Percentiles rank a stretch among this genome's conserved stretches.
Conservation (phyloP, 2,888 invertebrate species). For the Hypsopygia costalis region DNA sequence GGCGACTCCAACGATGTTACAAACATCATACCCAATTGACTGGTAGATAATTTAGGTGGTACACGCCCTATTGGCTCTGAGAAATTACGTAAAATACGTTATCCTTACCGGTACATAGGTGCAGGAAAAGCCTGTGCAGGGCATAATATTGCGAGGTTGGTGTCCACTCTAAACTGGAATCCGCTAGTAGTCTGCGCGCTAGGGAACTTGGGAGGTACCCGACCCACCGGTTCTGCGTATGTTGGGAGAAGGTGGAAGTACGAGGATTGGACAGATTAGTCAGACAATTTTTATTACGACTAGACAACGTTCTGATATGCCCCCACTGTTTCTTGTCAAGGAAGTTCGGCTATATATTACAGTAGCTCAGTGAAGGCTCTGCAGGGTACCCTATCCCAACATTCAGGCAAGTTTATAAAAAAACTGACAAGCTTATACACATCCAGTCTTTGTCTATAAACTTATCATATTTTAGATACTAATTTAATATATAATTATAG, state of each 20-base stretch:
- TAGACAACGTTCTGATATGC: slow-evolving; percentile 31
- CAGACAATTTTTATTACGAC: slow-evolving; percentile 12
- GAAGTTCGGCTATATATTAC: slow-evolving; percentile 17
- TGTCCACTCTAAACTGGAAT: slow-evolving; percentile 76
- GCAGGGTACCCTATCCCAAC: slow-evolving; percentile 99
- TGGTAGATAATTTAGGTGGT: slow-evolving; percentile 62
- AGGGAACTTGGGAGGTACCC: slow-evolving; percentile 83
- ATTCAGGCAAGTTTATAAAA: slow-evolving; percentile 89
- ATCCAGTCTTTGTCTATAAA: slow-evolving; percentile 44
- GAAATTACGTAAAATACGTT: slow-evolving; percentile 51
- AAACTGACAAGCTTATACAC: slow-evolving; percentile 42
- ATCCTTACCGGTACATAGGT: slow-evolving; percentile 85
- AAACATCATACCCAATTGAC: slow-evolving; percentile 80
- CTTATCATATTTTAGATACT: slow-evolving; percentile 11
- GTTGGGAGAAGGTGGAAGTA: slow-evolving; percentile 76
- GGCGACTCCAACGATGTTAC: slow-evolving; percentile 66
- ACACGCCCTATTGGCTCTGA: slow-evolving; percentile 70
- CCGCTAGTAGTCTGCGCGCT: slow-evolving; percentile 82
- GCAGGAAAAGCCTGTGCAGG: slow-evolving; percentile 87
- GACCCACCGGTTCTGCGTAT: slow-evolving; percentile 84
- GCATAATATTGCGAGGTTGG: slow-evolving; percentile 82
- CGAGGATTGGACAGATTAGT: slow-evolving; percentile 41
- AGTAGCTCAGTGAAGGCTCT: slow-evolving; percentile 70
- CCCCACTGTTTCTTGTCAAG: slow-evolving; percentile 38
- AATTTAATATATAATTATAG: no score